Evolutionary conservation across 2,797 vertebrate species (phyloP), one percentile per base, ranked within the genome.

Genomic region (Erpetoichthys calabaricus): DNA sequence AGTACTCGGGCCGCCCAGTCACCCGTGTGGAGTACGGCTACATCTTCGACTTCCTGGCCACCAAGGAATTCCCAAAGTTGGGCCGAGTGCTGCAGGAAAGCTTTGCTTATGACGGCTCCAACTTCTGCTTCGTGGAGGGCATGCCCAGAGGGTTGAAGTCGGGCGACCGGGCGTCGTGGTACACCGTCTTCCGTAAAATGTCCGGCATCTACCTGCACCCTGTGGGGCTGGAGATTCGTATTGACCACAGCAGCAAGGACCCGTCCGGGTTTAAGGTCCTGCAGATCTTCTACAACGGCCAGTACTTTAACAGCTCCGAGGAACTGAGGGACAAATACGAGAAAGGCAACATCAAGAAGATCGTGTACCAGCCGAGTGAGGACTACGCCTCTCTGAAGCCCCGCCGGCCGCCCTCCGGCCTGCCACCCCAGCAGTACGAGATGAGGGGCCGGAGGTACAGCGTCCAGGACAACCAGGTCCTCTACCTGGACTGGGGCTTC

Each of bases 401-500:
- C 2, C 72, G 43, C 7, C 53, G 0, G 1, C 63, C 56, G 0
- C 68, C 73, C 0, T 61, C 65, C 4, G 65, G 73, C 1, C 8
- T 70, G 0, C 74, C 73, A 0, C 92, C 91, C 0, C 74, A 89
- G 64, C 86, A 83, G 58, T 85, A 77, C 5, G 76, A 88, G 59
- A 71, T 80, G 0, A 73, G 84, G 25, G 92, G 91, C 1, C 75
- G 76, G 43, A 88, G 91, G 55, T 95, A 80, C 75, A 81, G 74
- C 0, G 3, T 97, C 47, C 67, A 63, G 6, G 56, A 73, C 44
- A 90, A 83, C 63, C 83, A 8, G 0, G 72, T 96, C 55, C 44
- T 75, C 53, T 97, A 87, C 62, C 65, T 89, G 60, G 68, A 81
- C 65, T 98, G 94, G 94, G 88, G 79, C 62, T 80, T 97, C 8